Conservation (phyloP, 2,113 vertebrate genomes). For the Pholis gunnellus region DNA sequence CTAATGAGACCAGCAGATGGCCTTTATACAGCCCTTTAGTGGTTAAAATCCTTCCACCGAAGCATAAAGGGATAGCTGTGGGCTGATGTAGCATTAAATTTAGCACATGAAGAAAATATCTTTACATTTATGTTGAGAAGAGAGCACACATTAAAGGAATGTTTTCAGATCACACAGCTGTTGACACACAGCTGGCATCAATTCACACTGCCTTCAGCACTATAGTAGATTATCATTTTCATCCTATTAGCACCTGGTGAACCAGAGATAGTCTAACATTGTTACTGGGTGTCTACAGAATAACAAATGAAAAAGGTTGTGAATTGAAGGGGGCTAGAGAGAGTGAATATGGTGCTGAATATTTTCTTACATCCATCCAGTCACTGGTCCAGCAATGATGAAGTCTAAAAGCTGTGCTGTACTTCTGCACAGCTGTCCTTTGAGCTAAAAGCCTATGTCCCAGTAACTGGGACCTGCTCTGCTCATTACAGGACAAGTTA, state of each 20-base stretch:
- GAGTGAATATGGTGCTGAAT: not conserved
- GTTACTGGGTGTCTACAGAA: slow-evolving; percentile 8
- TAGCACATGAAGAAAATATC: slow-evolving; percentile 64
- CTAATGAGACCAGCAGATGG: slow-evolving; percentile 73
- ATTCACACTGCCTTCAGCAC: slow-evolving; percentile 50
- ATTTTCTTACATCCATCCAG: not conserved
- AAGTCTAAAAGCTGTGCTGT: not conserved
- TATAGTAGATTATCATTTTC: slow-evolving; percentile 54
- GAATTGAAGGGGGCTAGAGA: not conserved
- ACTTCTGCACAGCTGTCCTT: not conserved
- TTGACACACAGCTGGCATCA: slow-evolving; percentile 58
- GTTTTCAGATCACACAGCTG: slow-evolving; percentile 59
- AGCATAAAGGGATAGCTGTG: slow-evolving; percentile 63
- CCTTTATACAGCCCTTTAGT: slow-evolving; percentile 68
- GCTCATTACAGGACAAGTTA: not conserved
- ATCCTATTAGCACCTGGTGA: slow-evolving; percentile 59
- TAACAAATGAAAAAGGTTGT: slow-evolving; percentile 26
- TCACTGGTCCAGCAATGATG: not conserved
- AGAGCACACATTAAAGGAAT: slow-evolving; percentile 40
- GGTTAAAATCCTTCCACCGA: slow-evolving; percentile 63
- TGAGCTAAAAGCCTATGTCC: not conserved
- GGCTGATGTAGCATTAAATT: slow-evolving; percentile 64
- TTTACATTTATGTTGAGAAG: slow-evolving; percentile 53
- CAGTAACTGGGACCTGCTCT: not conserved
- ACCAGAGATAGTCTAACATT: slow-evolving; percentile 31